Evolutionary conservation across 2,113 vertebrate genomes (phyloP).

Genomic region (Cyprinodon brontotheroides): DNA sequence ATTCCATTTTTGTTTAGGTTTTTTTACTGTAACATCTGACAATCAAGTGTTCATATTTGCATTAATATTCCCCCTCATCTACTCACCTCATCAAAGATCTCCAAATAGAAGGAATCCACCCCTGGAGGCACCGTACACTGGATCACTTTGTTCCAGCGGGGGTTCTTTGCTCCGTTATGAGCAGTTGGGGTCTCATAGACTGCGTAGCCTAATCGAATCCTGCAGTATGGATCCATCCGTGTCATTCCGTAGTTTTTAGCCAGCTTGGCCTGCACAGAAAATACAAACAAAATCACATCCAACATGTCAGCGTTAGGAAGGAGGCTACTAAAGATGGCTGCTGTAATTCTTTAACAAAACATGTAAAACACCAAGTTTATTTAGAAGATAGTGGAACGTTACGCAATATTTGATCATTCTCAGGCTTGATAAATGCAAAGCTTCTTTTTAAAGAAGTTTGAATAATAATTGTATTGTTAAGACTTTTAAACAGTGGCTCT

Average conservation of each 20-base stretch:
- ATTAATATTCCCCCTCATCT: not conserved
- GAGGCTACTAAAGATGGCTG: not conserved
- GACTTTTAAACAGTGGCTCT: not conserved
- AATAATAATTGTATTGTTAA: not conserved
- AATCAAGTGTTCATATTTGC: not conserved
- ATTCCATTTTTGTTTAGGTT: too few species aligned
- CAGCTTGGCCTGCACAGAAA: conserved; percentile 86
- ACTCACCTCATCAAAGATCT: conserved; percentile 98
- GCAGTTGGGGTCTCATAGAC: conserved; percentile 97
- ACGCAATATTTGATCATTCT: not conserved
- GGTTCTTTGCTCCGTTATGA: conserved; percentile 97
- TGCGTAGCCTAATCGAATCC: conserved; percentile 91
- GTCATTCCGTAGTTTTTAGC: conserved; percentile 99
- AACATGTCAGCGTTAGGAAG: not conserved
- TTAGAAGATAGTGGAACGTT: not conserved
- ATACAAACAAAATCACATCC: not conserved
- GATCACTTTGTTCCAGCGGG: conserved; percentile 98
- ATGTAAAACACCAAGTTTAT: not conserved
- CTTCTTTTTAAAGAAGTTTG: not conserved
- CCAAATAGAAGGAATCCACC: conserved; percentile 97
- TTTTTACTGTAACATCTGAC: too few species aligned
- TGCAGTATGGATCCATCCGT: conserved; percentile 96
- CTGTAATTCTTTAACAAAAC: not conserved
- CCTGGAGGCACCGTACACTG: conserved; percentile 94
- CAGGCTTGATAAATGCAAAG: not conserved